Base-by-base conservation (phyloP, 2,113 vertebrate genomes). In the Stigmatopora nigra region DNA sequence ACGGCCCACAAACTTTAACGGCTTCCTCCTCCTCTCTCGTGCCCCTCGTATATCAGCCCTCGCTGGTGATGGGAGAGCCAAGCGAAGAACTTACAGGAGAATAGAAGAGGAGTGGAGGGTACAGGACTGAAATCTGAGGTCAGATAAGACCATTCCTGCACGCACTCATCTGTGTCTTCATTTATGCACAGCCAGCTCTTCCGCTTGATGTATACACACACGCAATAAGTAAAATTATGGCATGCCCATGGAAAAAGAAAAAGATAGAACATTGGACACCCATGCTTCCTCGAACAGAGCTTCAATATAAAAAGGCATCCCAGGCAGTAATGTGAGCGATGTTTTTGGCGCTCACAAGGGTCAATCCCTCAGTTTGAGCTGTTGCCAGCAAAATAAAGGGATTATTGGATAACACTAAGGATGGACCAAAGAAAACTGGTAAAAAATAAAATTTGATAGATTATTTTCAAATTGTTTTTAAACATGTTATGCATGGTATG, bases 1-100 rank as follows among this genome's bases (percentile, higher is more conserved):
- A 89, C 69, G 86, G 89, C 75, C 86, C 86, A 89, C 88, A 89
- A 90, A 90, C 83, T 90, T 89, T 85, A 86, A 87, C 73, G 74
- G 71, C 70, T 52, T 41, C 61, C 57, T 12, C 57, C 22, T 59
- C 75, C 57, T 31, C 52, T 81, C 75, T 82, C 81, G 57, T 47
- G 79, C 45, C 38, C 66, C 69, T 76, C 78, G 86, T 89, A 84
- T 78, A 88, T 89, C 86, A 87, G 62, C 70, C 72, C 64, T 45
- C 75, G 52, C 75, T 64, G 64, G 71, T 78, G 84, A 89, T 83
- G 72, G 83, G 46, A 71, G 66, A 78, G 47, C 53, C 46, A 22
- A 57, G 55, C 17, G 3, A 53, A 56, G 71, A 72, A 67, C 55
- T 61, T 25, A 72, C 61, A 14, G 55, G 36, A 47, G 58, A 31